These are phyloP conservation scores for Drosophila testacea DNA, from an alignment of 2,888 invertebrate genomes.

Conservation along the genomic window DNA sequence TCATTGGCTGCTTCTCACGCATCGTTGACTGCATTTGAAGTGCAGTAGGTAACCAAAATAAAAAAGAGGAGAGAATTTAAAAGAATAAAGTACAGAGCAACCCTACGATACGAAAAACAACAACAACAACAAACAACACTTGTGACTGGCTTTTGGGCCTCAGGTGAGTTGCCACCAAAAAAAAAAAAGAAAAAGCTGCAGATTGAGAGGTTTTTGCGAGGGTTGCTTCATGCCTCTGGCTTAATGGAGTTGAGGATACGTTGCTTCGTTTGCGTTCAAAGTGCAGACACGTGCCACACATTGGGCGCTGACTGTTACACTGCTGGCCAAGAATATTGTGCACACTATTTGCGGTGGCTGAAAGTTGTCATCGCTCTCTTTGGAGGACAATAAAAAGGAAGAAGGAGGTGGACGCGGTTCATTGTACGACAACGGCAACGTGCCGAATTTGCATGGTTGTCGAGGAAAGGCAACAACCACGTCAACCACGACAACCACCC, in stretches of 20 bases:
- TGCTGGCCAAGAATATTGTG: slow-evolving; percentile 61
- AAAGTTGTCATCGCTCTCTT: slow-evolving; percentile 47
- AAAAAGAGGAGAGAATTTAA: slow-evolving; percentile 10
- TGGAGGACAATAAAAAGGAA: not conserved
- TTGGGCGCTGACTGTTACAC: slow-evolving; percentile 46
- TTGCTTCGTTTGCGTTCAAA: slow-evolving; percentile 51
- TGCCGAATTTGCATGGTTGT: slow-evolving; percentile 73
- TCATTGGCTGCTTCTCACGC: slow-evolving; percentile 59
- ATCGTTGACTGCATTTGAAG: slow-evolving; percentile 71
- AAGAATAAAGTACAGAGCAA: slow-evolving; percentile 28
- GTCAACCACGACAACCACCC: slow-evolving; percentile 30
- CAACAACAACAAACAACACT: slow-evolving; percentile 16
- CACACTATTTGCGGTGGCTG: slow-evolving; percentile 25
- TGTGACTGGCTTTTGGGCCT: slow-evolving; percentile 13
- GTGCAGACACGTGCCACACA: slow-evolving; percentile 79
- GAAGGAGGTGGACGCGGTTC: slow-evolving; percentile 39
- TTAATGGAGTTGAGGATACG: slow-evolving; percentile 62
- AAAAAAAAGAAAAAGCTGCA: slow-evolving; percentile 11
- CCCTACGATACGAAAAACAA: slow-evolving; percentile 7
- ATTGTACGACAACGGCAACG: slow-evolving; percentile 65
- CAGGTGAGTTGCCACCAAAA: slow-evolving; percentile 36
- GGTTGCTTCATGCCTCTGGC: slow-evolving; percentile 33
- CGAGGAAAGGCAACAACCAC: slow-evolving; percentile 25
- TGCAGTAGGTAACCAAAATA: slow-evolving; percentile 67
- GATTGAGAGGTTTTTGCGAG: slow-evolving; percentile 23